Base-by-base conservation (phyloP, 2,113 vertebrate genomes). In the Cepphus grylle region DNA sequence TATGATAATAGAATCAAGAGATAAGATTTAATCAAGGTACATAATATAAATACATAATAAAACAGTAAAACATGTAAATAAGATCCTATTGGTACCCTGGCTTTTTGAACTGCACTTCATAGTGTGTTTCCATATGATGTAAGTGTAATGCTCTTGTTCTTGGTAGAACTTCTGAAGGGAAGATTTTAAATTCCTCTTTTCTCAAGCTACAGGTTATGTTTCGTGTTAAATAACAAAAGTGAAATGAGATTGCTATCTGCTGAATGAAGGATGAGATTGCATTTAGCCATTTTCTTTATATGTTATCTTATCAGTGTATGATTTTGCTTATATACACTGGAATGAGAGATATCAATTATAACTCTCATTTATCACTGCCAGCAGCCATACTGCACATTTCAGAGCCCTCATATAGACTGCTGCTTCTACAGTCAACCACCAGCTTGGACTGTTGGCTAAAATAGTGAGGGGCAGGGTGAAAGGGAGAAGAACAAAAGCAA, bases 11-110 rank as follows among this genome's bases (percentile, higher is more conserved):
- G 89, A 89, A 92, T 84, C 36, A 59, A 86, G 86, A 90, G 95
- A 97, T 97, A 96, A 96, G 95, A 96, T 97, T 92, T 94, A 95
- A 97, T 97, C 95, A 89, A 89, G 49, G 58, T 94, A 84, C 62
- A 47, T 90, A 88, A 61, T 71, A 71, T 86, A 94, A 95, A 95
- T 94, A 84, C 83, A 94, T 85, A 95, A 94, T 94, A 95, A 87
- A 97, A 52, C 61, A 76, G 70, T 93, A 76, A 92, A 87, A 69
- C 66, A 66, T 85, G 29, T 94, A 97, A 95, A 95, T 97, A 81
- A 81, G 70, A 72, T 55, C 56, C 56, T 89, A 1, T 91, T 93
- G 86, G 78, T 94, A 69, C 36, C 45, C 21, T 81, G 78, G 13
- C 78, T 94, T 97, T 90, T 92, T 93, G 78, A 94, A 82, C 73